Base-by-base conservation (phyloP, 2,113 vertebrate species). In the Aptenodytes forsteri region DNA sequence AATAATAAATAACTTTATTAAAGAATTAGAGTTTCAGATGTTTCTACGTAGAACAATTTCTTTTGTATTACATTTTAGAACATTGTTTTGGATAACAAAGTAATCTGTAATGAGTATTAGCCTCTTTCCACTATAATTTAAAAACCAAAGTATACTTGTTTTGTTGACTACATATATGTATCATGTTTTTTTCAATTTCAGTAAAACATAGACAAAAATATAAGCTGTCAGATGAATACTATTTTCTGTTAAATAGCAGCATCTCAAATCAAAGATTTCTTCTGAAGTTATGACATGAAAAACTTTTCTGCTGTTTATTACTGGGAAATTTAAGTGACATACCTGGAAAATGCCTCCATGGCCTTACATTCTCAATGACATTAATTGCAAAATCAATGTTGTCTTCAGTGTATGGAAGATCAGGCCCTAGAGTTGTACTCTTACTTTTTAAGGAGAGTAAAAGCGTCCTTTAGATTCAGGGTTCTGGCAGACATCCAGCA, bases 1-100 rank as follows among this genome's bases (percentile, higher is more conserved):
- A 88, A 13, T 25, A 97, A 96, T 88, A 95, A 94, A 94, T 86
- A 81, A 50, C 83, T 97, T 97, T 97, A 97, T 29, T 97, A 44
- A 84, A 87, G 71, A 73, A 34, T 10, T 81, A 27, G 42, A 67
- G 59, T 61, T 76, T 58, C 18, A 44, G 61, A 10, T 87, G 62
- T 12, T 83, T 94, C 59, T 61, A 40, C 13, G 8, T 5, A 69
- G 42, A 85, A 87, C 50, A 58, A 7, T 13, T 83, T 38, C 14
- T 78, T 42, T 18, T 44, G 36, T 16, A 11, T 67, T 38, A 44
- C 29, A 44, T 2, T 29, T 52, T 54, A 72, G 49, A 91, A 42
- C 38, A 14, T 7, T 15, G 29, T 17, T 88, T 36, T 55, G 77
- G 9, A 7, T 4, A 25, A 54, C 58, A 36, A 6, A 70, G 58